Base-by-base conservation (phyloP, 2,888 invertebrate genomes). In the Alentia gelatinosa region DNA sequence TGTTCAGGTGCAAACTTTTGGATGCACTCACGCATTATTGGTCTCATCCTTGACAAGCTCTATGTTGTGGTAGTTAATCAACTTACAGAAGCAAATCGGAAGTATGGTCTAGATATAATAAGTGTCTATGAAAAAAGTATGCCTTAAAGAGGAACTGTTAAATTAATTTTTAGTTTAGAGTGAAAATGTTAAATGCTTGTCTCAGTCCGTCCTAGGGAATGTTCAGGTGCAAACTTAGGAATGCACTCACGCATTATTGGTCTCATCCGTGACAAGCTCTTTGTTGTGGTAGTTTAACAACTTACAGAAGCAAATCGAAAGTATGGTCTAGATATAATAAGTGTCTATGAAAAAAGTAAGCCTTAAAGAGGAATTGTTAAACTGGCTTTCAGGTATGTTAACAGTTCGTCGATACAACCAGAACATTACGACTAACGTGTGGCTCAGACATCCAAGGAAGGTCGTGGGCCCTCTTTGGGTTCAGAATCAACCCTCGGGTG, bases 371-470 rank as follows among this genome's bases (percentile, higher is more conserved):
- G n/a, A n/a, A n/a, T n/a, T n/a, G n/a, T n/a, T n/a, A n/a, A 1
- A 35, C 75, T 75, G 0, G 33, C 33, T 4, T n/a, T 35, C n/a
- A 47, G 19, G 7, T 12, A 47, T 12, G 47, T 47, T 47, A 19
- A 47, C 19, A 47, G 19, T 47, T 47, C 47, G 47, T 47, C 19
- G 47, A 47, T 47, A 12, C 9, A 47, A 47, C 19, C 19, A 47
- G 19, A n/a, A n/a, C n/a, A n/a, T n/a, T n/a, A n/a, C 47, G 19
- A 12, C 47, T 19, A 12, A 39, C 15, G 42, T 42, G n/a, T 89
- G 89, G 89, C 63, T 89, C 89, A 89, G 89, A 89, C 89, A 89
- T 89, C 89, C 89, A 89, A 89, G 89, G 89, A 89, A 89, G 89
- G 89, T 56, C 89, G 33, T 50, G n/a, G 63, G 68, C 89, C 89